These are phyloP conservation scores for Laupala kohalensis DNA, from an alignment of 1,140 invertebrate genomes.

Conservation along the genomic window DNA sequence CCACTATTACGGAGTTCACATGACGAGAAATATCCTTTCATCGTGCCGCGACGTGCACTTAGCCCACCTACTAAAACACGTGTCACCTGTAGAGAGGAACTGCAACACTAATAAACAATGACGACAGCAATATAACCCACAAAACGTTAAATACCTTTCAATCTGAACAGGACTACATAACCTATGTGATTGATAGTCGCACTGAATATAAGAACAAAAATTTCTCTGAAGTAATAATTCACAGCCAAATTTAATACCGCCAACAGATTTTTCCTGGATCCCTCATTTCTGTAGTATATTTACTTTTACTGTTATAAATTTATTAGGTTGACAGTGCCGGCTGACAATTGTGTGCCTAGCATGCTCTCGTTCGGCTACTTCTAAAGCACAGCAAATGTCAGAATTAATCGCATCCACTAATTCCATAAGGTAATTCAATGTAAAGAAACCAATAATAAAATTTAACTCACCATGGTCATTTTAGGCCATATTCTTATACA, in stretches of 20 bases:
- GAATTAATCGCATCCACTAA: neutral
- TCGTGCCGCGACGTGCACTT: neutral
- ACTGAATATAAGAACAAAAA: too few relatives aligned
- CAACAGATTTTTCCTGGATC: neutral
- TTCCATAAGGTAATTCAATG: neutral
- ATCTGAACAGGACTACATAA: too few relatives aligned
- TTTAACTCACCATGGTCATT: slow-evolving; percentile 15
- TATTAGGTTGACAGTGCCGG: neutral
- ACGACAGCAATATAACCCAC: neutral
- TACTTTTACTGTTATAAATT: slow-evolving; percentile 5
- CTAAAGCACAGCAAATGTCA: slow-evolving; percentile 8
- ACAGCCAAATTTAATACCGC: too few relatives aligned
- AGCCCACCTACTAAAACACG: neutral
- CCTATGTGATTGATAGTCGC: too few relatives aligned
- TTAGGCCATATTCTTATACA: slow-evolving; percentile 13
- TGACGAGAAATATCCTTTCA: neutral
- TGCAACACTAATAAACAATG: neutral
- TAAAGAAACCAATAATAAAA: slow-evolving; percentile 2
- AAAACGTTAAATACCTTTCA: neutral
- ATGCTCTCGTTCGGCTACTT: slow-evolving; percentile 6
- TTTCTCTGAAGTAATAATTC: too few relatives aligned
- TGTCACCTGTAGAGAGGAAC: neutral
- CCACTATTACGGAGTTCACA: neutral
- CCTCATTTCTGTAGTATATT: neutral
- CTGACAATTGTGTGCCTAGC: slow-evolving; percentile 7